Evolutionary conservation across 2,113 vertebrate species (phyloP).

Genomic region (Actinemys pallida): DNA sequence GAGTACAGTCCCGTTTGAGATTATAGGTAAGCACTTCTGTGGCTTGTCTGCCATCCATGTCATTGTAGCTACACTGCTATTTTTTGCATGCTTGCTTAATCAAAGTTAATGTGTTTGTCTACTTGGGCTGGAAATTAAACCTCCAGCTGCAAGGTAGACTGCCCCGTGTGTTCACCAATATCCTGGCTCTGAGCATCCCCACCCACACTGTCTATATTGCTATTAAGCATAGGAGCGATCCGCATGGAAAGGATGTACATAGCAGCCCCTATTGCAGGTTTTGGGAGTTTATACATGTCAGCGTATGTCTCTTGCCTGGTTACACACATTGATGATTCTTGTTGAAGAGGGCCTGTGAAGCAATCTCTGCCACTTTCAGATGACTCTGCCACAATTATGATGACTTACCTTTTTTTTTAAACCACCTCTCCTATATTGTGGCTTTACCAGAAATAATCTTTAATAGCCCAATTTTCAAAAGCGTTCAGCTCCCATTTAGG

Average conservation of each 20-base stretch:
- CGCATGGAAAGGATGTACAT: background rate
- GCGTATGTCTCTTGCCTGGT: fast-evolving
- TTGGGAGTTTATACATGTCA: background rate
- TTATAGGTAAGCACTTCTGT: too few species aligned
- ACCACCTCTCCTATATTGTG: background rate
- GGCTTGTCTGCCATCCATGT: too few species aligned
- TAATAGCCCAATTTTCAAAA: background rate
- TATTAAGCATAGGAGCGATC: too few species aligned
- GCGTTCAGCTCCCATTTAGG: background rate
- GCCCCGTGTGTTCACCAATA: too few species aligned
- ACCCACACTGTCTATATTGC: too few species aligned
- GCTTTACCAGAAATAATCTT: slow-evolving; percentile 9
- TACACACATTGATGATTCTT: background rate
- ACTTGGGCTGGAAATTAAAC: too few species aligned
- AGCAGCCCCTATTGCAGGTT: background rate
- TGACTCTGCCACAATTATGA: background rate
- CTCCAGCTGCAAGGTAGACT: too few species aligned
- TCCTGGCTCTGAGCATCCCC: too few species aligned
- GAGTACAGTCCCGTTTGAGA: too few species aligned
- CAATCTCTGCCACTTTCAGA: background rate
- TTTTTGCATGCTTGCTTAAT: too few species aligned
- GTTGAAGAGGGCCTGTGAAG: background rate
- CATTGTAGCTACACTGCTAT: too few species aligned
- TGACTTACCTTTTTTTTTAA: background rate
- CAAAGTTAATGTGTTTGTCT: too few species aligned